Evolutionary conservation across 2,888 invertebrate species (phyloP), one percentile per base, ranked within the genome.

Genomic region (Phaonia tiefii): DNA sequence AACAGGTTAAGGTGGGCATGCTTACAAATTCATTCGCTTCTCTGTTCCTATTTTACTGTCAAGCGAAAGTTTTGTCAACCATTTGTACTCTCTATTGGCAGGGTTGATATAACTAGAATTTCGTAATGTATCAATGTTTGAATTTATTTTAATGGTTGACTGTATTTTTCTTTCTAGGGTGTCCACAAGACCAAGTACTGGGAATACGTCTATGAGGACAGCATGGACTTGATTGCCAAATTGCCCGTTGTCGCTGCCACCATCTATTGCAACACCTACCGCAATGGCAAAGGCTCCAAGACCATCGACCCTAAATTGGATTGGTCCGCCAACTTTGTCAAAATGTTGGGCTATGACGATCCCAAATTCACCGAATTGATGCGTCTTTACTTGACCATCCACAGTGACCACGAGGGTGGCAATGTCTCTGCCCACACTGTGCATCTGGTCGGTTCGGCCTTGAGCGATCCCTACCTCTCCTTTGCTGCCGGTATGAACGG

Each of bases 401-500:
- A 96, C 92, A 92, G 92, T 83, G 97, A 97, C 89, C 96, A 97
- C 90, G 97, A 97, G 91, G 97, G 97, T 86, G 97, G 97, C 82
- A 97, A 97, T 90, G 97, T 97, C 0, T 96, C 96, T 26, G 97
- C 97, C n/a, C 97, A 97, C 89, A 94, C 97, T 0, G 94, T 94
- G 49, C 97, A 97, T 89, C 91, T 97, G 87, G 96, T 97, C 1
- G 97, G 95, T 42, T 96, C 96, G 44, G 96, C 97, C 8, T 92
- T 97, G 70, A 95, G 96, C 78, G 97, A 97, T 91, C 96, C 97
- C 1, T 97, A 96, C 89, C 92, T 97, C 22, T 95, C 96, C 37
- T 96, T 96, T 88, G 94, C 96, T 79, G 97, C 96, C 81, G 96
- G 96, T 83, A 94, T 97, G 94, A 95, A 95, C 89, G 97, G 97